Evolutionary conservation across 2,797 vertebrate genomes (phyloP), one percentile per base, ranked within the genome.

Genomic region (Acrossocheilus fasciatus): DNA sequence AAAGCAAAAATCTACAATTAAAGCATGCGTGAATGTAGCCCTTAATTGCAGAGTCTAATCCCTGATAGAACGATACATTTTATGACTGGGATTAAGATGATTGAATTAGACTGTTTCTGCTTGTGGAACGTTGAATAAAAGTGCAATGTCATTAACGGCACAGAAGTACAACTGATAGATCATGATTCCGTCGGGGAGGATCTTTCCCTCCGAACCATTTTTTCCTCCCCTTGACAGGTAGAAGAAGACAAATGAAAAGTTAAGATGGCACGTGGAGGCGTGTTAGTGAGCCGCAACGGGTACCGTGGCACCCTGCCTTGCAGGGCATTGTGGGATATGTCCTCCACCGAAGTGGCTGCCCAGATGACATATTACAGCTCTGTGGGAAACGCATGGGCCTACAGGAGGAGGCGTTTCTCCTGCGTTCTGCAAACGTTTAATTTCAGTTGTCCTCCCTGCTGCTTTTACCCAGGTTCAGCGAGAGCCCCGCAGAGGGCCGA

Each of bases 191-290:
- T 64, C 18, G 30, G 30, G 18, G 43, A 81, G 57, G 41, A 83
- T 85, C 4, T 18, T 75, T 86, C 39, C 77, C 68, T 54, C 68
- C 50, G 45, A 62, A 87, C 81, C 54, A 15, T 87, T 86, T 81
- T 87, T 77, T 69, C 54, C 72, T 86, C 62, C 18, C 20, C 20
- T 69, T 89, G 90, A 90, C 90, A 89, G 86, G 86, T 87, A 74
- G 69, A 83, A 75, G 81, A 91, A 92, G 90, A 94, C 91, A 91
- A 91, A 95, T 94, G 93, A 90, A 92, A 92, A 92, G 91, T 89
- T 93, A 90, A 93, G 91, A 89, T 92, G 90, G 90, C 91, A 89
- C 88, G 91, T 91, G 92, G 90, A 91, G 91, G 91, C 81, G 75
- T 92, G 91, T 87, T 91, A 92, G 91, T 82, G 87, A 87, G 72